Base-by-base conservation (phyloP, 2,888 invertebrate genomes). In the Omphaloscelis lunosa region DNA sequence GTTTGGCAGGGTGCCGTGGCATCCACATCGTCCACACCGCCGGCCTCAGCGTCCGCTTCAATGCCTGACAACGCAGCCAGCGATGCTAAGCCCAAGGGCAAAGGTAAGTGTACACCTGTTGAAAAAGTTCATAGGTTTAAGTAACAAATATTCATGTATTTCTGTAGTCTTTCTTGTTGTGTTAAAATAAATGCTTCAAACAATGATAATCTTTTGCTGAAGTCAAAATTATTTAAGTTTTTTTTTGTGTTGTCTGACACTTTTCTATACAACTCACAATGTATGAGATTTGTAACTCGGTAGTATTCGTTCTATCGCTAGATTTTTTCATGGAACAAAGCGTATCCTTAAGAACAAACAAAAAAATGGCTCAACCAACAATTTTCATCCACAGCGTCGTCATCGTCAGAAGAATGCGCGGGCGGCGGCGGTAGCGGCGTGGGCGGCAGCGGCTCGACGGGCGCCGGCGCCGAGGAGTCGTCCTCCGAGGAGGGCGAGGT, bases 401-500 rank as follows among this genome's bases (percentile, higher is more conserved):
- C 95, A 77, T 94, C 95, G 59, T 93, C 93, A 82, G 95, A 95
- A 83, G 96, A 96, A 86, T 95, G 95, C 90, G 89, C 89, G 58
- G 91, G 91, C 86, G 91, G 91, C 87, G 91, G 91, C 75, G 92
- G 90, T 71, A 87, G 88, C 66, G 86, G 87, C 62, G 86, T 88
- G 75, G 89, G 89, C 58, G 95, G 92, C 89, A 94, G 92, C 89
- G 95, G 91, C 89, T 94, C 93, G 41, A 92, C 92, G 34, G 92
- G 91, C 75, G 93, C 91, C 90, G 96, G 92, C 72, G 93, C 94
- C 86, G 88, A 96, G 90, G 96, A 96, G 92, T 96, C 96, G 17
- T 96, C 96, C 12, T 96, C 96, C 3, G 99, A 99, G 95, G 99
- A 99, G 93, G 98, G 98, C 89, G 99, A 99, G 96, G 99, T 99